Evolutionary conservation across 2,888 invertebrate genomes (phyloP), one percentile per base, ranked within the genome.

Genomic region (Ctenicera cuprea): DNA sequence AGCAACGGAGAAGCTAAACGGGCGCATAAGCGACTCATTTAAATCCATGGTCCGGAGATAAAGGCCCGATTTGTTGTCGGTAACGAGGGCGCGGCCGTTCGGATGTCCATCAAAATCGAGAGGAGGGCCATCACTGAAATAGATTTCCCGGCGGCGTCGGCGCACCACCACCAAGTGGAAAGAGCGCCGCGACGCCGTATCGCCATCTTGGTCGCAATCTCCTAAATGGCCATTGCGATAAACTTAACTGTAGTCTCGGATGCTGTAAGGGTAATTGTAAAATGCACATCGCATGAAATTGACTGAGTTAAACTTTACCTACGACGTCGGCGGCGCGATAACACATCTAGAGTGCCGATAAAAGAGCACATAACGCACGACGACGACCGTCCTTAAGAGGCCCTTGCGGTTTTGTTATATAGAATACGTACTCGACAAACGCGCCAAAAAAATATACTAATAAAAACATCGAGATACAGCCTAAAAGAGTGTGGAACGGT

Each of bases 81-180:
- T 75, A 75, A 75, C 72, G 75, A 75, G 75, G 87, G 87, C 87
- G 87, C 87, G 86, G 87, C 86, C 86, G 85, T 86, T 85, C 82
- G 83, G 79, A 85, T 86, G 87, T 87, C 87, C 86, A 87, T 87
- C 87, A 87, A 87, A 87, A 87, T 87, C 85, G 87, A 87, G 87
- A 85, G 86, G 86, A 86, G 85, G 86, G 84, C 85, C 85, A 84
- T 84, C 84, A 85, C 83, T 82, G 85, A 84, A 86, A 86, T 85
- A 84, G 85, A 85, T 84, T 83, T 82, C 84, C 80, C 71, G 75
- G 72, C 76, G 82, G 81, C 79, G 82, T 76, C 80, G 81, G 80
- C 78, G 80, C 82, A 76, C 78, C 74, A 67, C 68, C 41, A 11
- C 68, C 48, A 50, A 62, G 69, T 63, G 73, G 73, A 69, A 71